Evolutionary conservation across 2,797 vertebrate species (phyloP), one percentile per base, ranked within the genome.

Genomic region (Siniperca undulata): DNA sequence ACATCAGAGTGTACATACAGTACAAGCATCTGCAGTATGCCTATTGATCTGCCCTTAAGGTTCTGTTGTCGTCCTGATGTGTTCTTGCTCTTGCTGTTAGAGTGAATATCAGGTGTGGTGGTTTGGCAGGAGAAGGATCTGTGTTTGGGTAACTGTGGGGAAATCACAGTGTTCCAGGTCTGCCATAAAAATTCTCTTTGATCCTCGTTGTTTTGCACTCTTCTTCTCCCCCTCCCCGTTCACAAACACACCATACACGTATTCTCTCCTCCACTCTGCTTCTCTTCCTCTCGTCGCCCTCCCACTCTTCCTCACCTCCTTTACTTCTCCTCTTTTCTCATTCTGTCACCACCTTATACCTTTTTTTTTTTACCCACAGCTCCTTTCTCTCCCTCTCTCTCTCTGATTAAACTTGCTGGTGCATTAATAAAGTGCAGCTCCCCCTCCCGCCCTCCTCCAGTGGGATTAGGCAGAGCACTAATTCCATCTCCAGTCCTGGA

Each of bases 381-480:
- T 70, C 22, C 73, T 62, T 62, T 67, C 65, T 71, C 81, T 68
- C 44, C 36, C 52, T 58, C 76, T 64, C 77, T 40, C 34, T 80
- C 84, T 86, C 79, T 90, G 89, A 92, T 91, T 92, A 92, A 93
- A 86, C 88, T 93, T 90, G 85, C 81, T 88, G 86, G 84, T 93
- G 92, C 90, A 92, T 94, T 95, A 94, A 93, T 94, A 93, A 95
- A 95, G 90, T 91, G 88, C 87, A 85, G 82, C 79, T 82, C 91
- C 85, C 88, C 81, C 84, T 81, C 89, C 89, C 73, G 66, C 81
- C 90, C 80, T 91, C 90, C 91, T 92, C 94, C 90, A 83, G 81
- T 91, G 91, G 94, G 94, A 96, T 96, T 95, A 95, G 91, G 88
- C 90, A 86, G 87, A 89, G 93, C 91, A 91, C 92, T 95, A 95